Percentiles rank a stretch among this genome's conserved stretches.
phyloP scores from a whole-genome alignment of 2,113 vertebrate genomes.

The Tyrannus savana region DNA sequence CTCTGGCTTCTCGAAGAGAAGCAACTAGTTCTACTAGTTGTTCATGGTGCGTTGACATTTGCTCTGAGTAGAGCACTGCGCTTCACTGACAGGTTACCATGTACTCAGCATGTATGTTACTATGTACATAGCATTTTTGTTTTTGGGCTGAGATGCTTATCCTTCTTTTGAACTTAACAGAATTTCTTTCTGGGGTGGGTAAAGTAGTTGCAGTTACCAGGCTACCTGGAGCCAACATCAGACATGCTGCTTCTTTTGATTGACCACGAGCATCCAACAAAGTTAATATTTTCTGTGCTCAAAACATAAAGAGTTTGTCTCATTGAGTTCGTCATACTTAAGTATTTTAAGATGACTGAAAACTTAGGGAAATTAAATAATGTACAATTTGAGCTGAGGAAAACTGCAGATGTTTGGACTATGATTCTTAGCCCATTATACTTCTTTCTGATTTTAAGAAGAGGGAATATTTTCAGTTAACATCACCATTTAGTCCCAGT shows the following conservation, averaged over 20 bases:
- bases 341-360: background rate
- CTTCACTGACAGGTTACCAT: background rate
- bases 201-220: background rate
- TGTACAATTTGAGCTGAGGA: background rate
- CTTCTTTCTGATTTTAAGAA: background rate
- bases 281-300: background rate
- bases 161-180: background rate
- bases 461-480: background rate
- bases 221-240: background rate
- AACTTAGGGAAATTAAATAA: background rate
- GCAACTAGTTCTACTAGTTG: background rate
- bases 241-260: background rate
- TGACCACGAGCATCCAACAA: background rate
- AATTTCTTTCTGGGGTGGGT: background rate
- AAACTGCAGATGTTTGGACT: background rate
- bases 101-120: background rate
- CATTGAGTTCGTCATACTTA: background rate
- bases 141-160: background rate
- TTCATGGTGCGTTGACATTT: background rate
- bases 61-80: background rate
- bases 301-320: background rate
- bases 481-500: background rate
- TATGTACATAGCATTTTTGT: background rate
- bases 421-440: background rate
- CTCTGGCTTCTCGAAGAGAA: background rate